These are phyloP conservation scores for Drosophila quadrilineata DNA, from an alignment of 1,140 invertebrate genomes.

Conservation along the genomic window DNA sequence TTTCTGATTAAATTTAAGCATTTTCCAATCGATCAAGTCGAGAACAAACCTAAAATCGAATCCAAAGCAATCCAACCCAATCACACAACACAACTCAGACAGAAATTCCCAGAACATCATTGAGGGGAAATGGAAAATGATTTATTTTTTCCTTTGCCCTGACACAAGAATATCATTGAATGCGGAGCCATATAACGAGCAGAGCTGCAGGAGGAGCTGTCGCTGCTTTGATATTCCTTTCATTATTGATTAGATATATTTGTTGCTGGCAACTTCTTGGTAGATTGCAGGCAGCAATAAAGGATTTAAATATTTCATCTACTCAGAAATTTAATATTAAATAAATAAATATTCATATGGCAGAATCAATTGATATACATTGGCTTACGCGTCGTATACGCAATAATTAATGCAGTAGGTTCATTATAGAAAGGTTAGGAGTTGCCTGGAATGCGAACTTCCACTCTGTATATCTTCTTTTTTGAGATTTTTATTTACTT, in stretches of 20 bases:
- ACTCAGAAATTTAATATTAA: slow-evolving; percentile 1
- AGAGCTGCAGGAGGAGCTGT: no score
- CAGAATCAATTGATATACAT: neutral
- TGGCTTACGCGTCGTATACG: slow-evolving; percentile 23
- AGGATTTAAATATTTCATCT: no score
- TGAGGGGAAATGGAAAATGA: neutral
- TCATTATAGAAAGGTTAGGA: no score
- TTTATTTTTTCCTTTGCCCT: neutral
- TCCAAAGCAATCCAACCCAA: neutral
- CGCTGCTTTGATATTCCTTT: neutral
- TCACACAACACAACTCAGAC: neutral
- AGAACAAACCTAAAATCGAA: no score
- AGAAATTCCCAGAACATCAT: neutral
- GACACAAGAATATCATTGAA: neutral
- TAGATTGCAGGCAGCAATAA: no score
- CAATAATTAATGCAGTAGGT: slow-evolving; percentile 72
- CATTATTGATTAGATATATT: neutral
- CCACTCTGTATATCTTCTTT: no score
- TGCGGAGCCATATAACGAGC: neutral
- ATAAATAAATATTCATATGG: neutral
- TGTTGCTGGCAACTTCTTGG: no score
- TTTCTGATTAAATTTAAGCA: no score
- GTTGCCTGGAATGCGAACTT: no score
- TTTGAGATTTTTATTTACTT: no score
- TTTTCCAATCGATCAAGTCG: no score